Conservation (phyloP, 2,797 vertebrate genomes). For the Notolepis coatsorum region DNA sequence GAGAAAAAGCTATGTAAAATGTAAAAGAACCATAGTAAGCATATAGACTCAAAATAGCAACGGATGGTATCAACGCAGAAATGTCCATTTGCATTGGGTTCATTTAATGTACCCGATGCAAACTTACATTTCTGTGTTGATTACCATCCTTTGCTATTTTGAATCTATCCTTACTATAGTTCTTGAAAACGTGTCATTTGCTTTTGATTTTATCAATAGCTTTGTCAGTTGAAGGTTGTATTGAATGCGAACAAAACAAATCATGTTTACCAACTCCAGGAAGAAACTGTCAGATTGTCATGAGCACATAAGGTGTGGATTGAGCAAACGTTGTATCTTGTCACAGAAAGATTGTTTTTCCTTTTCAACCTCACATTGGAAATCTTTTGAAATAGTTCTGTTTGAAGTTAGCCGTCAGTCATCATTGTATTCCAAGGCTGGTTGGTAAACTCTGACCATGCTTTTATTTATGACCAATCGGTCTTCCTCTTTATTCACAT, state of each 20-base stretch:
- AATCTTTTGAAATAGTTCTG: background rate
- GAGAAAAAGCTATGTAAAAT: too few relatives aligned
- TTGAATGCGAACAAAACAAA: background rate
- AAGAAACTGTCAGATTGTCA: conserved; percentile 19
- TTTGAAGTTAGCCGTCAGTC: background rate
- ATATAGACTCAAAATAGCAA: too few relatives aligned
- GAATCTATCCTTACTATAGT: background rate
- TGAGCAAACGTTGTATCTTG: background rate
- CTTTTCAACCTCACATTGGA: too few relatives aligned
- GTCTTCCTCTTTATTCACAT: conserved; percentile 21
- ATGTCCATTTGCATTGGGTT: too few relatives aligned
- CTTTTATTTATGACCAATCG: conserved; percentile 13
- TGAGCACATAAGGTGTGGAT: background rate
- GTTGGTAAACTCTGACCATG: background rate
- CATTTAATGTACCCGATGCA: too few relatives aligned
- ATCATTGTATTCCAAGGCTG: conserved; percentile 8
- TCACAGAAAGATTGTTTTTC: background rate
- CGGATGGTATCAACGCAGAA: too few relatives aligned
- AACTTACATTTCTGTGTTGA: too few relatives aligned
- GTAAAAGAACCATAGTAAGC: too few relatives aligned
- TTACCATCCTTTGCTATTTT: background rate
- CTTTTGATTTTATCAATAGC: conserved; percentile 16
- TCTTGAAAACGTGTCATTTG: conserved; percentile 11
- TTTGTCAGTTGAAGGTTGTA: background rate
- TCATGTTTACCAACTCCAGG: conserved; percentile 9